A percentile compares a stretch with the other conserved stretches of the same genome.
phyloP scores from a whole-genome alignment of 1,140 invertebrate species.

The Euura saliciscinereae region DNA sequence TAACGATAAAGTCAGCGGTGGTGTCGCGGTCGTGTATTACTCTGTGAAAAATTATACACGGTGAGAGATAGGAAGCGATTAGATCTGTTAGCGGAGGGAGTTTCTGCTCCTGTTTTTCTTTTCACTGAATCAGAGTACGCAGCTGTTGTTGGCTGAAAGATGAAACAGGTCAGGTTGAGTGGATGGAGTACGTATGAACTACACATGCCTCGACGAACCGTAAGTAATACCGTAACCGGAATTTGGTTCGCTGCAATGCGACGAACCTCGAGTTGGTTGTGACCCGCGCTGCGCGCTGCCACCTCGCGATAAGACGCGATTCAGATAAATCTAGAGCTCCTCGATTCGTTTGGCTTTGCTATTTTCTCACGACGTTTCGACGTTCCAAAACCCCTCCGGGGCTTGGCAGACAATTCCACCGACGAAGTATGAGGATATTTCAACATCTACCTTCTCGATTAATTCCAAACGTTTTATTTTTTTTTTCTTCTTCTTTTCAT shows the following conservation, averaged over 20 bases:
- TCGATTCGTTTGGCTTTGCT: slow-evolving; percentile 4
- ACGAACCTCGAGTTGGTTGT: neutral
- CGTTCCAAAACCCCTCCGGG: neutral
- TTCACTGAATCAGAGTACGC: no score
- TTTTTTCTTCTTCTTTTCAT: neutral
- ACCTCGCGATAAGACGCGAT: slow-evolving; percentile 3
- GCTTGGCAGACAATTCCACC: neutral
- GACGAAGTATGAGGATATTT: slow-evolving; percentile 2
- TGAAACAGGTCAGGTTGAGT: no score
- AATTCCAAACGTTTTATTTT: neutral
- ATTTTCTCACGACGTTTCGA: neutral
- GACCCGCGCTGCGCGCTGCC: neutral
- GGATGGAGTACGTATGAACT: no score
- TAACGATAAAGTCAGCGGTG: neutral
- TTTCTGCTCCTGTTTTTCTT: no score
- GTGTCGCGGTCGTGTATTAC: neutral
- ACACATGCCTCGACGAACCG: neutral
- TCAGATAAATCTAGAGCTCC: slow-evolving; percentile 5
- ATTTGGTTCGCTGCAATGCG: neutral
- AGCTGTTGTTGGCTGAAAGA: no score
- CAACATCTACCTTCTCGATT: neutral
- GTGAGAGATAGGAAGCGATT: neutral
- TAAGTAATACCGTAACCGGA: neutral
- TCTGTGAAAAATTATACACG: neutral
- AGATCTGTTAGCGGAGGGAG: neutral